Evolutionary conservation across 2,797 vertebrate species (phyloP).

Genomic region (Hydrolagus colliei): DNA sequence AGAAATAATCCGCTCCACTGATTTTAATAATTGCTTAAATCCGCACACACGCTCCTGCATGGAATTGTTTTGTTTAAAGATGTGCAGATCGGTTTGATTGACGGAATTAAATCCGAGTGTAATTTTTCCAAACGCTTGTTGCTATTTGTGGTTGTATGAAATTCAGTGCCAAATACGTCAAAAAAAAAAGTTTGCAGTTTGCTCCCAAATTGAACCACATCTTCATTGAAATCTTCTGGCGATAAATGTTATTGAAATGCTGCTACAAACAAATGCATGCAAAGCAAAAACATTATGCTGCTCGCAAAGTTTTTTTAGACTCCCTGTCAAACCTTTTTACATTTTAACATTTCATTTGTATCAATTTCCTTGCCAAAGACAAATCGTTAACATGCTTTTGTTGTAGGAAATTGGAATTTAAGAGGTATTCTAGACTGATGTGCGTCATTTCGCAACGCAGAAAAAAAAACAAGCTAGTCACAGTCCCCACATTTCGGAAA

Average conservation of each 20-base stretch:
- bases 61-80: neutral
- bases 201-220: neutral
- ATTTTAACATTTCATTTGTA: neutral
- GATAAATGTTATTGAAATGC: neutral
- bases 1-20: neutral
- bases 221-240: neutral
- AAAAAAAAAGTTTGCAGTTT: neutral
- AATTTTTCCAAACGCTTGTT: neutral
- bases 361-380: neutral
- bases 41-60: neutral
- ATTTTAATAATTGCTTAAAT: constrained; percentile 13
- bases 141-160: neutral
- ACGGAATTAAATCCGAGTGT: neutral
- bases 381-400: neutral
- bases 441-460: no score
- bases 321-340: neutral
- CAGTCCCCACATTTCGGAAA: no score
- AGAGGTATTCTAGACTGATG: constrained; percentile 37
- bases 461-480: no score
- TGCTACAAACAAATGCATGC: neutral
- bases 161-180: neutral
- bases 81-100: neutral
- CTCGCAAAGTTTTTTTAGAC: neutral
- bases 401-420: constrained; percentile 10
- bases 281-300: neutral